Evolutionary conservation across 2,888 invertebrate genomes (phyloP).

Genomic region (Andrena praecox): DNA sequence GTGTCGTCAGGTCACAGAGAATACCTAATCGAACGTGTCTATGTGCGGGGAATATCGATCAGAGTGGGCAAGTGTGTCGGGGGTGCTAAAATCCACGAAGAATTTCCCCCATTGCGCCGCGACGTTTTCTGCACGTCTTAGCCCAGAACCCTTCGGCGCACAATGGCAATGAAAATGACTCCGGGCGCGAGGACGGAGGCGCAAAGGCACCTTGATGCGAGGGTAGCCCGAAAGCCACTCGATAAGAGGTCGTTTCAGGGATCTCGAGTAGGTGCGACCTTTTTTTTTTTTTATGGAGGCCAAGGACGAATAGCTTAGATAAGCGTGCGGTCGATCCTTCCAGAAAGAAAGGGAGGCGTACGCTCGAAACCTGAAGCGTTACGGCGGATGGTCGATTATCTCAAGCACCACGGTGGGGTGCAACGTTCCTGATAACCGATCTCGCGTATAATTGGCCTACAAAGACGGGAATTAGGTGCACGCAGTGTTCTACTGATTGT

Average conservation of each 20-base stretch:
- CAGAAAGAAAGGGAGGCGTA: slow-evolving; percentile 1
- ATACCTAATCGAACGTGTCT: slow-evolving; percentile 23
- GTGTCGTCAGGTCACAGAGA: not conserved
- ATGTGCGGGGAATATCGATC: slow-evolving; percentile 54
- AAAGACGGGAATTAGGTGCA: slow-evolving; percentile 8
- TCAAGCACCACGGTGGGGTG: slow-evolving; percentile 5
- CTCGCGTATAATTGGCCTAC: slow-evolving; percentile 31
- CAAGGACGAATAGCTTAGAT: slow-evolving; percentile 69
- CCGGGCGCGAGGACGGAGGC: slow-evolving; percentile 33
- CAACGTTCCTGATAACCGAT: slow-evolving; percentile 11
- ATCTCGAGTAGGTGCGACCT: slow-evolving; percentile 65
- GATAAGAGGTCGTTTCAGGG: slow-evolving; percentile 68
- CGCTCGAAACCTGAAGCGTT: slow-evolving; percentile 41
- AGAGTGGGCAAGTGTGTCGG: not conserved
- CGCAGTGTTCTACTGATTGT: not conserved
- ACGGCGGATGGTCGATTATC: slow-evolving; percentile 39
- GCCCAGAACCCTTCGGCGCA: slow-evolving; percentile 41
- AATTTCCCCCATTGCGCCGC: slow-evolving; percentile 45
- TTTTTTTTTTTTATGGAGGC: slow-evolving; percentile 63
- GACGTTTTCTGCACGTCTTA: slow-evolving; percentile 63
- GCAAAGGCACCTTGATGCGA: slow-evolving; percentile 55
- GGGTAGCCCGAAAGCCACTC: slow-evolving; percentile 63
- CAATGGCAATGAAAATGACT: slow-evolving; percentile 65
- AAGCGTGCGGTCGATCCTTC: slow-evolving; percentile 48
- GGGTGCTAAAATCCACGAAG: slow-evolving; percentile 61